These are phyloP conservation scores for Slavum lentiscoides DNA, from an alignment of 2,888 invertebrate species.

Conservation along the genomic window DNA sequence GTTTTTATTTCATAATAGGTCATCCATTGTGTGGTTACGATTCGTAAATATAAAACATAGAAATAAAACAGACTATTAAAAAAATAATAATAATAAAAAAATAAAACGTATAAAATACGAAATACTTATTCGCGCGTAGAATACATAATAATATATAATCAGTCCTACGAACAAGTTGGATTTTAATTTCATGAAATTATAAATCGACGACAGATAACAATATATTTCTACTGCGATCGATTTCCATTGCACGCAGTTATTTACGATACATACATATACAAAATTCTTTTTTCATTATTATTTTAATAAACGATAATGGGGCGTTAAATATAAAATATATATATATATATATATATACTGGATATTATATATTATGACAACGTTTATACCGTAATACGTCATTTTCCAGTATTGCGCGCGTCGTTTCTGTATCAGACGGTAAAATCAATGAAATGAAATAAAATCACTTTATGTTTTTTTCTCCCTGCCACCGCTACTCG, in stretches of 20 bases:
- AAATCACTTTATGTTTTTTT: constrained; percentile 1
- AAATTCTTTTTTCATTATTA: too few species aligned
- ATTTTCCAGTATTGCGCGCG: not conserved
- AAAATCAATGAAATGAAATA: constrained; percentile 22
- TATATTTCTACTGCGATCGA: not conserved
- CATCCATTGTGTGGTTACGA: too few species aligned
- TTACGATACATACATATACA: not conserved
- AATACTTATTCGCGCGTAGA: too few species aligned
- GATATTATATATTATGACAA: not conserved
- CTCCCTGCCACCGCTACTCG: too few species aligned
- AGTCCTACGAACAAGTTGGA: not conserved
- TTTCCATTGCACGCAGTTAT: not conserved
- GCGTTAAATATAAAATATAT: not conserved
- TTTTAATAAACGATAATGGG: not conserved
- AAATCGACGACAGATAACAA: not conserved
- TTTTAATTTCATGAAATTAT: not conserved
- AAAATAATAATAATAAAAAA: too few species aligned
- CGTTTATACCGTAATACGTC: not conserved
- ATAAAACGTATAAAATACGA: too few species aligned
- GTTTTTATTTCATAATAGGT: too few species aligned
- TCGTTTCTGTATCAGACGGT: not conserved
- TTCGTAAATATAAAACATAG: too few species aligned
- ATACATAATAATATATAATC: too few species aligned
- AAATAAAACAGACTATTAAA: too few species aligned
- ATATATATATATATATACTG: too few species aligned